phyloP scores from a whole-genome alignment of 2,113 vertebrate species.

The Hemiprocne comata region DNA sequence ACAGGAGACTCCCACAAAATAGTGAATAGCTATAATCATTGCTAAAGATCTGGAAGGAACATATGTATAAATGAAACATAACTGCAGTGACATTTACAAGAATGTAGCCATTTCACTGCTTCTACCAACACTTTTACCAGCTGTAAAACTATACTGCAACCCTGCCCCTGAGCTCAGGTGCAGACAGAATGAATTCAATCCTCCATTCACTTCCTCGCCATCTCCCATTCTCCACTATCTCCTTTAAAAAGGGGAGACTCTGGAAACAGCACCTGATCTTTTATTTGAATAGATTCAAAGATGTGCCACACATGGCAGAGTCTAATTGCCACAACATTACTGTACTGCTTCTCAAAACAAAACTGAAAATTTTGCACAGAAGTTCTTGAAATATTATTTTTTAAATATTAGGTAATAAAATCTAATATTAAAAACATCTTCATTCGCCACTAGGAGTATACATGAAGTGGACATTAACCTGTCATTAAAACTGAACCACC shows the following conservation, averaged over 20 bases:
- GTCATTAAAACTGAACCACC: background rate
- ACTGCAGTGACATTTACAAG: slow-evolving; percentile 13
- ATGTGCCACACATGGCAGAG: background rate
- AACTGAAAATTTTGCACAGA: background rate
- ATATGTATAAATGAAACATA: background rate
- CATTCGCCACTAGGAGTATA: background rate
- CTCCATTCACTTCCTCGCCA: background rate
- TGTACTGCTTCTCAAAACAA: background rate
- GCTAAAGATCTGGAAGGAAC: background rate
- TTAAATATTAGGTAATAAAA: background rate
- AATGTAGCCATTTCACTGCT: background rate
- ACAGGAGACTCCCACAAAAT: background rate
- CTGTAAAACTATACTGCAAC: background rate
- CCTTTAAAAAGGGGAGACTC: background rate
- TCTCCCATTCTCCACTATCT: background rate
- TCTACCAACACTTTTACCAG: background rate
- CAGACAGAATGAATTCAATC: background rate
- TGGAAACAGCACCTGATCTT: rapidly evolving
- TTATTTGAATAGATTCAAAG: background rate
- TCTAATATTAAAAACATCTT: background rate
- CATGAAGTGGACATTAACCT: background rate
- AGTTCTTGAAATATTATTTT: background rate
- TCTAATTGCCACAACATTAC: background rate
- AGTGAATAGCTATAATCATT: background rate
- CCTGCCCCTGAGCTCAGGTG: background rate